Conservation (phyloP, 2,113 vertebrate species). For the Clarias magur region DNA sequence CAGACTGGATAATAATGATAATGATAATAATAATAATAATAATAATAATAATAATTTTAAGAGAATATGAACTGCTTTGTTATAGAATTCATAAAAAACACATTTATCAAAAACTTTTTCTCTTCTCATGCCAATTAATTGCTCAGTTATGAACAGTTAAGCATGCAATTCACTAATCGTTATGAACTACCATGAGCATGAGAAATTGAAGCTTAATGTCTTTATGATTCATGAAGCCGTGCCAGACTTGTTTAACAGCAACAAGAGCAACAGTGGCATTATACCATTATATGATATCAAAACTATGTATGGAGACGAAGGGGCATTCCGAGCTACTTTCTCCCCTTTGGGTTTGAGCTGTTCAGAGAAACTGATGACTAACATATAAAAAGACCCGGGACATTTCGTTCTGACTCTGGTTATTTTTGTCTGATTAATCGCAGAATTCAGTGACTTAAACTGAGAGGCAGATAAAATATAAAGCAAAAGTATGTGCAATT, state of each 20-base stretch:
- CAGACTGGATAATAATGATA: too few species aligned
- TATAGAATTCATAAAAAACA: background rate
- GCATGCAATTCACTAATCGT: background rate
- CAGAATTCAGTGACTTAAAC: constrained; percentile 33
- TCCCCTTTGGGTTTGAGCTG: constrained; percentile 8
- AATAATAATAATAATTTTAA: too few species aligned
- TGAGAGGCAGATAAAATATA: constrained; percentile 20
- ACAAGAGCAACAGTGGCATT: background rate
- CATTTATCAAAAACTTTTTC: background rate
- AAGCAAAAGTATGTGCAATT: background rate
- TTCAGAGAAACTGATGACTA: constrained; percentile 41
- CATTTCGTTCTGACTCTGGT: constrained; percentile 28
- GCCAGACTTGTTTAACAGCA: background rate
- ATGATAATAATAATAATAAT: too few species aligned
- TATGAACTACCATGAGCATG: background rate
- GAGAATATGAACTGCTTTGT: background rate
- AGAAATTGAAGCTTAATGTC: background rate
- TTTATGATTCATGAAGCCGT: background rate
- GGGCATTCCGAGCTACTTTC: constrained; percentile 40
- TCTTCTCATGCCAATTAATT: background rate
- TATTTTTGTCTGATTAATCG: constrained; percentile 40
- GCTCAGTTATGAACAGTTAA: background rate
- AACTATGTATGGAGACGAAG: background rate
- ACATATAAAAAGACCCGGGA: constrained; percentile 9
- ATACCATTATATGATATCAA: background rate